A percentile compares a stretch with the other conserved stretches of the same genome.
These are phyloP conservation scores for Phengaris arion DNA, from an alignment of 2,888 invertebrate species.

Conservation along the genomic window DNA sequence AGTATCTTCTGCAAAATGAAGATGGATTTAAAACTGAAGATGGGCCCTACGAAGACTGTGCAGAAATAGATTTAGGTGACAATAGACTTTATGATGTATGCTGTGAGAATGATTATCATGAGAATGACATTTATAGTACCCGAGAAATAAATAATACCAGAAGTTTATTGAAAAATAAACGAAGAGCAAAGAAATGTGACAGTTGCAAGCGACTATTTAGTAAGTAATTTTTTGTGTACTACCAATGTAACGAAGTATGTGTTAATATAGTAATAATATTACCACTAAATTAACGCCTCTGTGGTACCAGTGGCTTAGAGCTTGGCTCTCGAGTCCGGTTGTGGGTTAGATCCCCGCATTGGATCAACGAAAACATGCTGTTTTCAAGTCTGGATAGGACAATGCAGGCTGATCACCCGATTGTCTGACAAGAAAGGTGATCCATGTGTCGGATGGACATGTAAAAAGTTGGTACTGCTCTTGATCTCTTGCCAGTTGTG, in stretches of 20 bases:
- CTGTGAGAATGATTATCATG: not conserved
- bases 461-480: no score
- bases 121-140: not conserved
- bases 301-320: no score
- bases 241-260: not conserved
- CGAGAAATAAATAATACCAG: not conserved
- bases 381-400: no score
- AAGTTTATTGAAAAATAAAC: not conserved
- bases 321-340: no score
- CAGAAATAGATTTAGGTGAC: not conserved
- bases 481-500: no score
- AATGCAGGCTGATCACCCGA: no score
- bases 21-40: not conserved
- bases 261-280: not conserved
- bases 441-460: no score
- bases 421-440: no score
- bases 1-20: not conserved
- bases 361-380: no score
- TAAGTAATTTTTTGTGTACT: constrained; percentile 34
- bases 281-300: not conserved
- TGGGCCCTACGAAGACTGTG: not conserved
- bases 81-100: not conserved
- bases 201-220: constrained; percentile 42
- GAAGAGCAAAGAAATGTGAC: constrained; percentile 35
- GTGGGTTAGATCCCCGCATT: no score